Conservation (phyloP, 92 coral and sea anemone genomes). For the Desmophyllum pertusum region DNA sequence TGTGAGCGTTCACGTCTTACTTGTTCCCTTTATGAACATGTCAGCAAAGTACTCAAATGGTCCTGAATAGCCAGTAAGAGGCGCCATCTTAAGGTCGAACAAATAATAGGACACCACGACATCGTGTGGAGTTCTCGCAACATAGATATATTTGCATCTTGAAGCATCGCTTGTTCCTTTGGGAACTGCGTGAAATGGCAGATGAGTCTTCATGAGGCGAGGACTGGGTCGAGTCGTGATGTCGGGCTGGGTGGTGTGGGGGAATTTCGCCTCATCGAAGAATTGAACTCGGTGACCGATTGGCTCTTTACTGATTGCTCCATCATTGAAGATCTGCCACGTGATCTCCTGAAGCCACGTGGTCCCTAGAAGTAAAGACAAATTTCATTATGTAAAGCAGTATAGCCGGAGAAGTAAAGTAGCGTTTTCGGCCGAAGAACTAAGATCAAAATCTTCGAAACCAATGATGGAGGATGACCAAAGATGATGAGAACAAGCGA, state of each 20-base stretch:
- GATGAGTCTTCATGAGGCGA: constrained; percentile 56
- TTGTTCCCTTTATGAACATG: constrained; percentile 48
- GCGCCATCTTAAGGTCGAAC: constrained; percentile 33
- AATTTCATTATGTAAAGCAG: no score
- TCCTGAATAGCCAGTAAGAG: constrained; percentile 29
- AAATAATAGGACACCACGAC: constrained; percentile 50
- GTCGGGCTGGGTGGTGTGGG: constrained; percentile 19
- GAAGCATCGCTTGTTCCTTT: constrained; percentile 22
- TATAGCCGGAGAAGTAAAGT: no score
- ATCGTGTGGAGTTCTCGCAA: constrained; percentile 57
- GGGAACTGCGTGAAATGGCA: constrained; percentile 36
- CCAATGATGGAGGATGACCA: no score
- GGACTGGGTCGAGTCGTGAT: constrained; percentile 32
- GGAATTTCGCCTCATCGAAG: constrained; percentile 23
- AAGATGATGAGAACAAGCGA: no score
- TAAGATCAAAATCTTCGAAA: no score
- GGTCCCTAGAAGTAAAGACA: constrained; percentile 5
- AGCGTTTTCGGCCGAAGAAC: no score
- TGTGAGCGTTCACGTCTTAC: constrained; percentile 20
- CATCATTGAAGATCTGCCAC: constrained; percentile 35
- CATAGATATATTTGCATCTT: constrained; percentile 39
- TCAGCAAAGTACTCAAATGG: constrained; percentile 55
- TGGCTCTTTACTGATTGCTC: background rate
- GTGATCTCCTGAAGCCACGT: constrained; percentile 44
- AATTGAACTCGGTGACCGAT: constrained; percentile 29